These are phyloP conservation scores for Parazoanthus atlanticus DNA, from an alignment of 92 coral and sea anemone genomes.

Conservation along the genomic window DNA sequence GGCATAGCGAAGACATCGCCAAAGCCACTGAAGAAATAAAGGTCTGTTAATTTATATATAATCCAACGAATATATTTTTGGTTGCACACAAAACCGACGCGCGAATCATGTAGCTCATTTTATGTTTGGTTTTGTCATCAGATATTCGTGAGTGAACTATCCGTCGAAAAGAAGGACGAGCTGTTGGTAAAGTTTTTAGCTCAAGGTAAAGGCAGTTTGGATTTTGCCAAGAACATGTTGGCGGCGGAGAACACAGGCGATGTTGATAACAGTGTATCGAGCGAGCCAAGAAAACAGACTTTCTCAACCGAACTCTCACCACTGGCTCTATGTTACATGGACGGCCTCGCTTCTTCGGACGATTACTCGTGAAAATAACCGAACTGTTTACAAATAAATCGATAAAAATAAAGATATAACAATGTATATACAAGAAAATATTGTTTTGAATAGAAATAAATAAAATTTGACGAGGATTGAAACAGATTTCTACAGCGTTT, in stretches of 20 bases:
- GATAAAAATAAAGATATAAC: too few species aligned
- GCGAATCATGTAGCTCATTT: slow-evolving; percentile 10
- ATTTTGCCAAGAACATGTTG: slow-evolving; percentile 22
- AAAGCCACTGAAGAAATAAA: slow-evolving; percentile 30
- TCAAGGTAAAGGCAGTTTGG: slow-evolving; percentile 27
- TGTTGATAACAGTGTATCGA: slow-evolving; percentile 19
- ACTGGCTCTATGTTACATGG: too few species aligned
- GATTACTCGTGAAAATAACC: too few species aligned
- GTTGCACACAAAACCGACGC: slow-evolving; percentile 18
- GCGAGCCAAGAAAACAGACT: not conserved
- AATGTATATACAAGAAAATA: too few species aligned
- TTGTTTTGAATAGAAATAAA: too few species aligned
- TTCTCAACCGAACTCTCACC: too few species aligned
- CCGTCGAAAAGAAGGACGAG: slow-evolving; percentile 9
- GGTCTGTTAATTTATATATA: not conserved
- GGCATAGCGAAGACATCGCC: slow-evolving; percentile 29
- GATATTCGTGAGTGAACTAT: slow-evolving; percentile 27
- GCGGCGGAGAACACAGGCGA: slow-evolving; percentile 3
- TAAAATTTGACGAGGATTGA: too few species aligned
- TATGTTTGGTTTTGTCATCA: not conserved
- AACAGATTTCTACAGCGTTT: too few species aligned
- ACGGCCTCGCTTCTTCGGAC: too few species aligned
- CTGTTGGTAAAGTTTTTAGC: slow-evolving; percentile 31
- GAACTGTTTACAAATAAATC: too few species aligned
- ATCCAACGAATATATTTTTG: not conserved